Evolutionary conservation across 2,113 vertebrate species (phyloP), one percentile per base, ranked within the genome.

Genomic region (Romanogobio albipinnatus): DNA sequence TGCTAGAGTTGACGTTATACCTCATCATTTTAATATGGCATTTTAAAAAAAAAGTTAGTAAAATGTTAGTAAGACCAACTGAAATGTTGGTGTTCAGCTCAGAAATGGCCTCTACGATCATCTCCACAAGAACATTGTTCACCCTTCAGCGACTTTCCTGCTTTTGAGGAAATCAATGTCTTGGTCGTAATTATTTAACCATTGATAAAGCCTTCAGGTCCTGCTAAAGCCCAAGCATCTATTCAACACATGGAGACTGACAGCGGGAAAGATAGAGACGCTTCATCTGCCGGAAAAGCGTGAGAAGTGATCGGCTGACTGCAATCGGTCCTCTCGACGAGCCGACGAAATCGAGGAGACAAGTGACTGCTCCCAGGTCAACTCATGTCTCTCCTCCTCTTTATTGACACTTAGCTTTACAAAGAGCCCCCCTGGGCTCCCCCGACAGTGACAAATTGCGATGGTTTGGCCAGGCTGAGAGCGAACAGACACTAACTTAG

Each of bases 391-490:
- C 91, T 93, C 91, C 92, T 90, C 89, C 85, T 92, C 89, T 91
- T 90, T 94, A 93, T 94, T 89, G 94, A 94, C 94, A 94, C 90
- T 93, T 93, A 91, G 89, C 93, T 96, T 95, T 94, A 95, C 91
- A 95, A 92, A 93, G 90, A 93, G 93, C 90, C 91, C 86, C 68
- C 24, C 86, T 81, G 86, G 26, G 82, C 58, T 66, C 3, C 7
- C 29, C 74, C 47, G 91, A 85, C 80, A 85, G 70, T 90, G 92
- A 93, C 86, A 86, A 88, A 91, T 91, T 74, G 58, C 14, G 71
- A 47, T 29, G 53, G 66, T 59, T 62, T 70, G 73, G 61, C 9
- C 6, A 5, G 3, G 15, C 73, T 84, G 82, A 85, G 71, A 80
- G 85, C 78, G 45, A 79, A 75, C n/a, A 45, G 74, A 75, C 26